Evolutionary conservation across 2,797 vertebrate species (phyloP).

Genomic region (Ispidina lecontei): DNA sequence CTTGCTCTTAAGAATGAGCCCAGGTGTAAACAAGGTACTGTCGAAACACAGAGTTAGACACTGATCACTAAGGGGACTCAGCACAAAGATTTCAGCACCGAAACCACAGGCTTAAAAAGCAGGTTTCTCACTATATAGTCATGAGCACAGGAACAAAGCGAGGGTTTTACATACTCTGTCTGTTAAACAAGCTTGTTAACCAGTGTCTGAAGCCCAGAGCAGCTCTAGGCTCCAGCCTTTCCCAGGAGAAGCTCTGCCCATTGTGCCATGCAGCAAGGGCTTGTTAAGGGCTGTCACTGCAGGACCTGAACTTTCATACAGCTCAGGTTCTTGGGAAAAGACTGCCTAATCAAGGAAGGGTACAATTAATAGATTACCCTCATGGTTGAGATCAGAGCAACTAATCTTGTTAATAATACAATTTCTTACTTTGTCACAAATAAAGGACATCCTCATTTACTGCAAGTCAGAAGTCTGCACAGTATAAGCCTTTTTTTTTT

Average conservation of each 20-base stretch:
- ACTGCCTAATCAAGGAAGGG: neutral
- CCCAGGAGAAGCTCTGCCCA: neutral
- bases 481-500: neutral
- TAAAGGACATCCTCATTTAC: neutral
- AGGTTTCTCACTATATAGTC: neutral
- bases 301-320: neutral
- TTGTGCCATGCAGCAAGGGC: accelerated
- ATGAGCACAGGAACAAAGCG: neutral
- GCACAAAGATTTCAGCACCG: neutral
- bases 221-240: neutral
- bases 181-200: neutral
- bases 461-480: neutral
- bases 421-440: neutral
- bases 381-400: neutral
- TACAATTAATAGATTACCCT: neutral
- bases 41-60: neutral
- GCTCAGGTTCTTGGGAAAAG: neutral
- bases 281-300: neutral
- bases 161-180: neutral
- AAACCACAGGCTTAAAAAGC: neutral
- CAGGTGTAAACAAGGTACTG: neutral
- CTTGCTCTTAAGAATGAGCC: neutral
- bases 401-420: neutral
- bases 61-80: accelerated
- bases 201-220: neutral